These are phyloP conservation scores for Rhyacichthys aspro DNA, from an alignment of 2,797 vertebrate species.

Conservation along the genomic window DNA sequence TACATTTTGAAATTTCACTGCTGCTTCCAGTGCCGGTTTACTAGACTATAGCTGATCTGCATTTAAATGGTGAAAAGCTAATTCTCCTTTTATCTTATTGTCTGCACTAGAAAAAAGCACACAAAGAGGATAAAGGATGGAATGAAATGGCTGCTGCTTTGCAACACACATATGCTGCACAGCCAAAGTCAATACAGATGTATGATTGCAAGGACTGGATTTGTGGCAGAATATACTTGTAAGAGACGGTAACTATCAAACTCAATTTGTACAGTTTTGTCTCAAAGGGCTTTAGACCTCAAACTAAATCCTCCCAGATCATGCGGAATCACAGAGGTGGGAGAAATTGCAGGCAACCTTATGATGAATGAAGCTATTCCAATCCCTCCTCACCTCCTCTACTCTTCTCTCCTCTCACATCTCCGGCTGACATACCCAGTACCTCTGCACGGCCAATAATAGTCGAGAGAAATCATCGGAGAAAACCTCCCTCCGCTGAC, in stretches of 20 bases:
- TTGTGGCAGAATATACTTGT: slow-evolving; percentile 42
- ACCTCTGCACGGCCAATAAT: slow-evolving; percentile 53
- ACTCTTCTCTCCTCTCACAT: slow-evolving; percentile 51
- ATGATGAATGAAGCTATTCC: slow-evolving; percentile 77
- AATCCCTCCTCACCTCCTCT: slow-evolving; percentile 58
- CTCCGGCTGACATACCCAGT: slow-evolving; percentile 58
- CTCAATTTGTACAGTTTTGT: slow-evolving; percentile 73
- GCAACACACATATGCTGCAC: slow-evolving; percentile 23
- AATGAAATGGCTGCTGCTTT: slow-evolving; percentile 22
- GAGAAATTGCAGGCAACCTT: slow-evolving; percentile 61
- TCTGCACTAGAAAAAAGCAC: slow-evolving; percentile 8
- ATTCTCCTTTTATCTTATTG: slow-evolving; percentile 34
- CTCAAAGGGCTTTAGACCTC: slow-evolving; percentile 61
- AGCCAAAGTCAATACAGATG: slow-evolving; percentile 41
- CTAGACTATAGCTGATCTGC: slow-evolving; percentile 35
- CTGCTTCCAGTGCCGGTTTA: slow-evolving; percentile 27
- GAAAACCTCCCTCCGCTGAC: slow-evolving; percentile 46
- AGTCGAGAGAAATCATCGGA: slow-evolving; percentile 52
- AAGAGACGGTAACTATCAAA: slow-evolving; percentile 64
- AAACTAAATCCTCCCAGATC: slow-evolving; percentile 72
- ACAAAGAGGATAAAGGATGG: not conserved
- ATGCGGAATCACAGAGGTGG: slow-evolving; percentile 70
- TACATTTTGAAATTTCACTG: slow-evolving; percentile 25
- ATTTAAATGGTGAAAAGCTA: slow-evolving; percentile 37
- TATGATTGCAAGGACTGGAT: slow-evolving; percentile 41